These are phyloP conservation scores for Phataginus tricuspis DNA, from an alignment of 2,797 vertebrate species.

Conservation along the genomic window DNA sequence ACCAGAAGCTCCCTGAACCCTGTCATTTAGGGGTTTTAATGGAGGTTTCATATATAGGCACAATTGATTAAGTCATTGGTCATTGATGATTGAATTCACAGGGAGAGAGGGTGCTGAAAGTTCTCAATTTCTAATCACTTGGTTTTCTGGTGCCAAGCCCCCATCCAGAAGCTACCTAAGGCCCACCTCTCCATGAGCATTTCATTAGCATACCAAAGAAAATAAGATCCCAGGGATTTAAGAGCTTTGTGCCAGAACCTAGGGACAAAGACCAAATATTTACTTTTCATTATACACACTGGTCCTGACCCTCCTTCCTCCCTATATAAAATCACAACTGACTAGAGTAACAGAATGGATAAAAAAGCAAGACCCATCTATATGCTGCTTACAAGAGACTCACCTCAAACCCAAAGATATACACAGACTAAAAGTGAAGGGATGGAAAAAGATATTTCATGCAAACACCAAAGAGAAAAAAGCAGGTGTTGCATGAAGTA, in stretches of 20 bases:
- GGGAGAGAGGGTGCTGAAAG: neutral
- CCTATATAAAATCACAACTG: too few relatives aligned
- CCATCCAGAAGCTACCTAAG: neutral
- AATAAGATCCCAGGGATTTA: neutral
- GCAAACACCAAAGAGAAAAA: too few relatives aligned
- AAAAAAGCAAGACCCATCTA: too few relatives aligned
- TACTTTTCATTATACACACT: neutral
- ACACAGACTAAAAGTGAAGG: too few relatives aligned
- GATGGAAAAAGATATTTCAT: too few relatives aligned
- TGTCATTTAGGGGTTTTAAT: neutral
- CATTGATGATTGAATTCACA: neutral
- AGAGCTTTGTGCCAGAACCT: neutral
- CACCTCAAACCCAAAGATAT: too few relatives aligned
- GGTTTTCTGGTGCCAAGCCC: neutral
- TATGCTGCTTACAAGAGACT: too few relatives aligned
- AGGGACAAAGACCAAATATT: neutral
- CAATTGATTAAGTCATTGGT: neutral
- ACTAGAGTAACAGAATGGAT: too few relatives aligned
- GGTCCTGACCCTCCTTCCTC: neutral
- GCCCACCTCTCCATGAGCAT: too few relatives aligned
- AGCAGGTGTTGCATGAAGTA: too few relatives aligned
- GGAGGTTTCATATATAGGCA: too few relatives aligned
- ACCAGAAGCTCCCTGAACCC: neutral
- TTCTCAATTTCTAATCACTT: neutral
- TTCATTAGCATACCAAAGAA: neutral